Evolutionary conservation across 2,888 invertebrate genomes (phyloP).

Genomic region (Amblyteles armatorius): DNA sequence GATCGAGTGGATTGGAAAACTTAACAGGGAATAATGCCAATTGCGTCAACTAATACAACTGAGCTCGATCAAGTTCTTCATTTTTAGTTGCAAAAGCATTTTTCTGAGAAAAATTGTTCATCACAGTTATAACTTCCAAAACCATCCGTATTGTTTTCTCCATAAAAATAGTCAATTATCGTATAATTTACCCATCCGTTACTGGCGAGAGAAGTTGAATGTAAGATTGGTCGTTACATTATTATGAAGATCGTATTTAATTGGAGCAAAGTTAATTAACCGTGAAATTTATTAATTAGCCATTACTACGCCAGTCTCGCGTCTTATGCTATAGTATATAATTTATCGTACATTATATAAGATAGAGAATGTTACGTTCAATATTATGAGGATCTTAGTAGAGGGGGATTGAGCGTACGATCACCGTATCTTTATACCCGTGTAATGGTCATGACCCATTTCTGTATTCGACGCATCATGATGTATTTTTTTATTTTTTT

Average conservation of each 20-base stretch:
- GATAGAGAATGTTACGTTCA: not conserved
- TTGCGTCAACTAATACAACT: too few relatives aligned
- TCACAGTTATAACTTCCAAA: not conserved
- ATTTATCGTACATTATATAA: not conserved
- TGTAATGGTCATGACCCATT: conserved; percentile 47
- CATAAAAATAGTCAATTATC: not conserved
- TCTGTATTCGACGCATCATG: conserved; percentile 50
- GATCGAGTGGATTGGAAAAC: not conserved
- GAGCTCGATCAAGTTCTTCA: not conserved
- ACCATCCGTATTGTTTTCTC: not conserved
- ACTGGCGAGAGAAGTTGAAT: not conserved
- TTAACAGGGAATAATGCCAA: too few relatives aligned
- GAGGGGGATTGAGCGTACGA: conserved; percentile 23
- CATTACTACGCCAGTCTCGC: conserved; percentile 7
- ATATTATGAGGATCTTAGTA: conserved; percentile 1
- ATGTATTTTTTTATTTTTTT: too few relatives aligned
- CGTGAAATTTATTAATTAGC: conserved; percentile 24
- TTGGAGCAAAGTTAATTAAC: conserved; percentile 1
- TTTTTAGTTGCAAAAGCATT: not conserved
- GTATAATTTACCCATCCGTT: not conserved
- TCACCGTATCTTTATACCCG: conserved; percentile 29
- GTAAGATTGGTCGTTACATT: not conserved
- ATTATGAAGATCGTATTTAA: not conserved
- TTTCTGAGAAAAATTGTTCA: not conserved
- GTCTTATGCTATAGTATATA: not conserved